Evolutionary conservation across 1,140 invertebrate genomes (phyloP).

Genomic region (Drosophila grimshawi): DNA sequence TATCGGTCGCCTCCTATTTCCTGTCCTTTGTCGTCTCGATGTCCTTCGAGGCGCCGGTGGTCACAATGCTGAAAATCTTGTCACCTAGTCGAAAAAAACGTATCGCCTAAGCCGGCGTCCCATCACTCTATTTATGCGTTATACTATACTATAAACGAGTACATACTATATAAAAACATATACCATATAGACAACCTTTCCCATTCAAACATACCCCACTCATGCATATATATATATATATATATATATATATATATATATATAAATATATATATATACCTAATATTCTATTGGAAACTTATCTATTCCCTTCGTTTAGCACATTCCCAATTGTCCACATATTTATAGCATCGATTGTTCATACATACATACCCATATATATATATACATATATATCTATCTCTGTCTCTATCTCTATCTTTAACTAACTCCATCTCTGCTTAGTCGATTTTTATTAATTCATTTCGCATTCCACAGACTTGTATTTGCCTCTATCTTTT

Average conservation of each 20-base stretch:
- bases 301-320: slow-evolving; percentile 5
- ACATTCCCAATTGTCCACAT: slow-evolving; percentile 25
- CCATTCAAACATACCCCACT: background rate
- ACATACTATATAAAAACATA: slow-evolving; percentile 32
- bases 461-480: slow-evolving; percentile 8
- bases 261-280: slow-evolving; percentile 54
- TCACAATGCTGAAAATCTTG: slow-evolving; percentile 93
- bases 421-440: background rate
- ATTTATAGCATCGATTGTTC: slow-evolving; percentile 48
- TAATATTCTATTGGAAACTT: background rate
- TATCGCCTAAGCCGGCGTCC: slow-evolving; percentile 61
- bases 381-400: slow-evolving; percentile 9
- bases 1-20: slow-evolving; percentile 90
- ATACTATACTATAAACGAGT: slow-evolving; percentile 37
- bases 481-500: slow-evolving; percentile 11
- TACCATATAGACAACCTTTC: slow-evolving; percentile 14
- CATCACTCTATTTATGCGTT: slow-evolving; percentile 60
- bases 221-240: background rate
- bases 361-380: slow-evolving; percentile 5
- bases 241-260: slow-evolving; percentile 53
- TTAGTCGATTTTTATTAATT: background rate
- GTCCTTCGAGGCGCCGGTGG: slow-evolving; percentile 92
- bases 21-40: slow-evolving; percentile 92
- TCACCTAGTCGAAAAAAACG: slow-evolving; percentile 88
- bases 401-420: background rate